Base-by-base conservation (phyloP, 2,797 vertebrate species). In the Cetoscarus ocellatus region DNA sequence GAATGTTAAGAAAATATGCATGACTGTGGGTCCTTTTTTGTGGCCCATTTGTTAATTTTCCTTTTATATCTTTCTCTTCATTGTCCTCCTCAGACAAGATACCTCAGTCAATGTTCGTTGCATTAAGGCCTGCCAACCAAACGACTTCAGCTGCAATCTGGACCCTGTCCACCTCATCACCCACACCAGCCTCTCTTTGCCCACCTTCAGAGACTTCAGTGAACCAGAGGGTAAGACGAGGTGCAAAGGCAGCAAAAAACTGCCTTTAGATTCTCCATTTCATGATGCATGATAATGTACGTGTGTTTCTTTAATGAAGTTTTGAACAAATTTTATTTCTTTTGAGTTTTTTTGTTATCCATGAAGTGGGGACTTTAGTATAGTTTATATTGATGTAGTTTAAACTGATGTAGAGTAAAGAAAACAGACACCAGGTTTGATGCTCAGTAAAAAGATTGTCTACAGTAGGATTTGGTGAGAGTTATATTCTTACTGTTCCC, bases 131-230 rank as follows among this genome's bases (percentile, higher is more conserved):
- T 98, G 96, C 76, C 92, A 84, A 7, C 92, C 88, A 0, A 83
- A 80, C 0, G 93, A 97, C 64, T 59, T 85, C 13, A 72, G 19
- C 78, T 98, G 97, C 40, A 45, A 89, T 44, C 57, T 86, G 52
- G 88, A 97, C 85, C 93, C 92, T 0, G 84, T 96, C 81, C 93
- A 96, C 64, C 93, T 95, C 7, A 84, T 97, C 85, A 96, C 95
- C 74, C 90, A 96, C 87, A 96, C 94, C 0, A 91, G 94, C 53
- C 79, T 98, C 81, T 95, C 96, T 0, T 91, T 97, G 84, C 96
- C 96, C 56, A 95, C 94, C 0, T 95, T 96, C 86, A 92, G 93
- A 13, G 92, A 95, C 52, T 94, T 96, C 79, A 87, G 34, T 56
- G 87, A 80, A 19, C 93, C 96, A 3, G 92, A 96, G 88, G 96